Evolutionary conservation across 2,113 vertebrate species (phyloP).

Genomic region (Hippoglossus stenolepis): DNA sequence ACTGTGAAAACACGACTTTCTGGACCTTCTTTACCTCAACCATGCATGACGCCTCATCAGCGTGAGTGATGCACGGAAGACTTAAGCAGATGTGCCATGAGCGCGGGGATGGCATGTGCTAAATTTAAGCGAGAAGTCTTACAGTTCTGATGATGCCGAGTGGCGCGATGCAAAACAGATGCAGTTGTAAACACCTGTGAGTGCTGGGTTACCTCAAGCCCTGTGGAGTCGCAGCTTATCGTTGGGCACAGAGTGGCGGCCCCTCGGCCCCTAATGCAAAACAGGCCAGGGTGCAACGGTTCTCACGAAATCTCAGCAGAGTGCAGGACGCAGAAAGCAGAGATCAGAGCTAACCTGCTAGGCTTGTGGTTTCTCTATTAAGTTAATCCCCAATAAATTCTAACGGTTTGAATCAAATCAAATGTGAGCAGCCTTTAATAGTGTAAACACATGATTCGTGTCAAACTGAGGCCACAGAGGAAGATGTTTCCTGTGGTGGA

Average conservation of each 20-base stretch:
- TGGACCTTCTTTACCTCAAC: neutral
- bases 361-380: constrained; percentile 48
- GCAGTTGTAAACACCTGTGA: constrained; percentile 82
- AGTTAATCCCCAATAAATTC: constrained; percentile 37
- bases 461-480: constrained; percentile 28
- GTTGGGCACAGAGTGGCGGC: constrained; percentile 65
- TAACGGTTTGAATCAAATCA: constrained; percentile 27
- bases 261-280: constrained; percentile 76
- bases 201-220: constrained; percentile 61
- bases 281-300: constrained; percentile 68
- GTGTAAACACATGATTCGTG: constrained; percentile 41
- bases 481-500: constrained; percentile 22
- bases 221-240: constrained; percentile 69
- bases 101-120: constrained; percentile 48
- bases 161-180: constrained; percentile 76
- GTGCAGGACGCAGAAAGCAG: constrained; percentile 18
- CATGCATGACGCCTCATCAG: constrained; percentile 7
- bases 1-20: neutral
- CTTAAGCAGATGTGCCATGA: constrained; percentile 42
- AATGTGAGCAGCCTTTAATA: constrained; percentile 19
- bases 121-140: constrained; percentile 45
- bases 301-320: constrained; percentile 67
- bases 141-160: constrained; percentile 52
- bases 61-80: neutral
- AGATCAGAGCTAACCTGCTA: constrained; percentile 46